A percentile compares a stretch with the other conserved stretches of the same genome.
These are phyloP conservation scores for Perca flavescens DNA, from an alignment of 2,113 vertebrate genomes.

Conservation along the genomic window DNA sequence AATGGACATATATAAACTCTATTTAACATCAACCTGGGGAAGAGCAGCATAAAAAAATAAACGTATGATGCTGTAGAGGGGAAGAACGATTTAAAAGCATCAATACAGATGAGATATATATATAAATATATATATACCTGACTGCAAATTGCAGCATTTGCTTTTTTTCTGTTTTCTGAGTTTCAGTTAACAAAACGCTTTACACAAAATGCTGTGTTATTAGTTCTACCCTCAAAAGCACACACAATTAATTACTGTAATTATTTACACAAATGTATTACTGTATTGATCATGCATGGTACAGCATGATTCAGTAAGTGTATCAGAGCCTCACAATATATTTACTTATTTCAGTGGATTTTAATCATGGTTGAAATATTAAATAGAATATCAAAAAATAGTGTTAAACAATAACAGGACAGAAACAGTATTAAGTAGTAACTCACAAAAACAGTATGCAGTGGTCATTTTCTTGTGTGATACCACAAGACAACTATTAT, in stretches of 20 bases:
- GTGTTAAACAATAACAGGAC: too few relatives aligned
- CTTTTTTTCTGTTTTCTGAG: too few relatives aligned
- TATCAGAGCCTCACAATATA: not conserved
- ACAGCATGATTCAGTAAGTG: not conserved
- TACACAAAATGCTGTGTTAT: not conserved
- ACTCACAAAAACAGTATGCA: too few relatives aligned
- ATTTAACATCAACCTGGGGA: constrained; percentile 7
- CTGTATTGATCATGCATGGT: too few relatives aligned
- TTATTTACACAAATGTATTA: too few relatives aligned
- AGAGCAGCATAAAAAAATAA: not conserved
- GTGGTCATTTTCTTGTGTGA: too few relatives aligned
- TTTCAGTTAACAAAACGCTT: not conserved
- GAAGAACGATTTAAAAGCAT: not conserved
- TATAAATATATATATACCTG: not conserved
- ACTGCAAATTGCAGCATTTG: not conserved
- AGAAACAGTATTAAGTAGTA: too few relatives aligned
- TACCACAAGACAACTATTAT: not conserved
- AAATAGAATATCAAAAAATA: too few relatives aligned
- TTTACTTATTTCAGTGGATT: too few relatives aligned
- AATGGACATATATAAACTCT: not conserved
- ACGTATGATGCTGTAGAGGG: not conserved
- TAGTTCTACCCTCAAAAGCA: not conserved
- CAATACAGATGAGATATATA: not conserved
- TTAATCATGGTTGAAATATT: too few relatives aligned
- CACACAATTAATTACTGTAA: too few relatives aligned